phyloP scores from a whole-genome alignment of 2,888 invertebrate genomes.

The Silvanus unidentatus region DNA sequence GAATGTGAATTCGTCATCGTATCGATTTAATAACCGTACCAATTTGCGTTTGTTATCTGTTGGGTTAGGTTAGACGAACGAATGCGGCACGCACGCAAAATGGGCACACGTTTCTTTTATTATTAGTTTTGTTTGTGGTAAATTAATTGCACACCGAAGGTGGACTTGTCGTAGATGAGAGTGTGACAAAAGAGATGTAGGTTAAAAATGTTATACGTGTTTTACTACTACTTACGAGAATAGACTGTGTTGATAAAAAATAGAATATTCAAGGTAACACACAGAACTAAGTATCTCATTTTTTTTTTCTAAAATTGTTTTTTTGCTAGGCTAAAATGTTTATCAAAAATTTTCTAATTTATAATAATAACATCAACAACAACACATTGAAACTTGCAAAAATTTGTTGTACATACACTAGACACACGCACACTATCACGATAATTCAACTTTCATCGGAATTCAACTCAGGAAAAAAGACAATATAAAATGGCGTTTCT shows the following conservation, averaged over 20 bases:
- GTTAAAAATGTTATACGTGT: no score
- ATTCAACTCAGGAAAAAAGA: conserved; percentile 29
- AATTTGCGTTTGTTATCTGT: no score
- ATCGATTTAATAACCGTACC: no score
- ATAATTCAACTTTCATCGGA: conserved; percentile 17
- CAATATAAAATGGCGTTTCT: conserved; percentile 39
- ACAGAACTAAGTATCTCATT: conserved; percentile 41
- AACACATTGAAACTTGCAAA: conserved; percentile 18
- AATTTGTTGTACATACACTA: conserved; percentile 23
- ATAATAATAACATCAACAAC: conserved; percentile 25
- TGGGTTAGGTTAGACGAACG: no score
- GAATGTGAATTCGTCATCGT: no score
- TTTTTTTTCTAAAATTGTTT: conserved; percentile 26
- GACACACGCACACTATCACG: conserved; percentile 29
- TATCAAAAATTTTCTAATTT: neutral
- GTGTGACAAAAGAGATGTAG: no score
- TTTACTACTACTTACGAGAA: conserved; percentile 13
- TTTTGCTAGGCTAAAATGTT: neutral
- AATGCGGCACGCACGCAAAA: no score
- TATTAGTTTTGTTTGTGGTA: no score
- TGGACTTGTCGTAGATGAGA: no score
- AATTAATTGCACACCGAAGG: no score
- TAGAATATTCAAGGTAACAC: conserved; percentile 36
- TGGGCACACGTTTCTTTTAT: no score
- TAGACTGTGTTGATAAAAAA: conserved; percentile 35